A percentile compares a stretch with the other conserved stretches of the same genome.
Evolutionary conservation across 2,888 invertebrate species (phyloP).

Genomic region (Idaea biselata): DNA sequence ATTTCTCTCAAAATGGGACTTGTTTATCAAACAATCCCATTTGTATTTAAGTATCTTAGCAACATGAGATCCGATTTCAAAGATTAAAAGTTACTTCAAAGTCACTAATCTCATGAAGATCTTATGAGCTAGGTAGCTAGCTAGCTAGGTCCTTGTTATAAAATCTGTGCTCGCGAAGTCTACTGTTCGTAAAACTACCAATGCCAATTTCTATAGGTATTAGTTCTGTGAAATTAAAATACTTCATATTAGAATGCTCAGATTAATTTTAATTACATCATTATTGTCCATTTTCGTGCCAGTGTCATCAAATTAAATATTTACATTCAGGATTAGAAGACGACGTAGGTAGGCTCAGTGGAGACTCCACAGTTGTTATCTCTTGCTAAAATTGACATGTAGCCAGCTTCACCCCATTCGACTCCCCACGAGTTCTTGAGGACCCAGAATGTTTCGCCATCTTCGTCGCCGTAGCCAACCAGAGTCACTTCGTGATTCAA

Average conservation of each 20-base stretch:
- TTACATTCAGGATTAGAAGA: conserved; percentile 62
- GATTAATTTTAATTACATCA: neutral
- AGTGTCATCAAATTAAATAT: conserved; percentile 1
- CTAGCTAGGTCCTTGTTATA: no score
- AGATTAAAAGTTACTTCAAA: no score
- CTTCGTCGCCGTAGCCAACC: conserved; percentile 91
- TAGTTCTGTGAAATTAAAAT: neutral
- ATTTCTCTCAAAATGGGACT: no score
- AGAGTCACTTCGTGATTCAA: conserved; percentile 94
- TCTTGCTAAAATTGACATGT: conserved; percentile 91
- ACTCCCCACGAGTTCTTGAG: conserved; percentile 97
- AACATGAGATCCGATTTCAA: no score
- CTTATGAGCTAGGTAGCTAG: no score
- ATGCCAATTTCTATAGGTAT: neutral
- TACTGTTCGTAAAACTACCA: neutral
- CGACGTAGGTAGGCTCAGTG: conserved; percentile 90
- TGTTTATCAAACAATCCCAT: no score
- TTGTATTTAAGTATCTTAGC: no score
- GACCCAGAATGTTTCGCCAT: conserved; percentile 93
- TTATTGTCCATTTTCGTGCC: conserved; percentile 23
- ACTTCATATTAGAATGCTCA: neutral
- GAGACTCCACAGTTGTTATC: conserved; percentile 95
- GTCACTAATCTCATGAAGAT: no score
- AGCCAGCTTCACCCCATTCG: conserved; percentile 96
- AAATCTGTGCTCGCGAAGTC: no score